Evolutionary conservation across 2,888 invertebrate genomes (phyloP).

Genomic region (Acanthosepion pharaonis): DNA sequence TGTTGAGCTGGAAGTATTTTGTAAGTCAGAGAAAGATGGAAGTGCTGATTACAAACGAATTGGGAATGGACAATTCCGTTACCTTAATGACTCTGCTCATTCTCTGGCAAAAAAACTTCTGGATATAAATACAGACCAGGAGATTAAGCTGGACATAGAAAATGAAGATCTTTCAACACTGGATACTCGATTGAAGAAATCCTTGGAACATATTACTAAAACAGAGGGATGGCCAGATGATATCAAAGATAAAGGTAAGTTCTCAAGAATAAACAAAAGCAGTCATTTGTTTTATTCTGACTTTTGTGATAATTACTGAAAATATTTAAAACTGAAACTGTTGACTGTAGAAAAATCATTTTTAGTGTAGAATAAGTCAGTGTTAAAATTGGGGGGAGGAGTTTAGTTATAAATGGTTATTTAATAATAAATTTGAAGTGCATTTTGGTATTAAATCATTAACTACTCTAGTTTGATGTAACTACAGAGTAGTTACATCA

Average conservation of each 20-base stretch:
- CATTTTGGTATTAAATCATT: too few species aligned
- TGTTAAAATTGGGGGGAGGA: too few species aligned
- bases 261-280: neutral
- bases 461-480: too few species aligned
- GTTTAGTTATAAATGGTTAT: too few species aligned
- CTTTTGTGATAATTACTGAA: too few species aligned
- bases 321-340: too few species aligned
- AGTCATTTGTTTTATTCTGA: too few species aligned
- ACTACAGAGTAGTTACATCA: too few species aligned
- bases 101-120: conserved; percentile 65
- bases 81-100: conserved; percentile 62
- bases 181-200: conserved; percentile 63
- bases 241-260: conserved; percentile 50
- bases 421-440: too few species aligned
- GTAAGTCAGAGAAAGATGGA: conserved; percentile 46
- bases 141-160: conserved; percentile 65
- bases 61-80: conserved; percentile 56
- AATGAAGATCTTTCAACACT: conserved; percentile 66
- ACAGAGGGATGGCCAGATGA: conserved; percentile 63
- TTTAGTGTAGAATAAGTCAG: too few species aligned
- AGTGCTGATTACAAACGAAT: neutral
- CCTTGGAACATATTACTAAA: conserved; percentile 60
- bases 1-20: conserved; percentile 60
- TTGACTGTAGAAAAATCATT: too few species aligned
- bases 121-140: conserved; percentile 63